A percentile compares a stretch with the other conserved stretches of the same genome.
phyloP scores from a whole-genome alignment of 2,113 vertebrate species.

The Andinoacara biseriatus region DNA sequence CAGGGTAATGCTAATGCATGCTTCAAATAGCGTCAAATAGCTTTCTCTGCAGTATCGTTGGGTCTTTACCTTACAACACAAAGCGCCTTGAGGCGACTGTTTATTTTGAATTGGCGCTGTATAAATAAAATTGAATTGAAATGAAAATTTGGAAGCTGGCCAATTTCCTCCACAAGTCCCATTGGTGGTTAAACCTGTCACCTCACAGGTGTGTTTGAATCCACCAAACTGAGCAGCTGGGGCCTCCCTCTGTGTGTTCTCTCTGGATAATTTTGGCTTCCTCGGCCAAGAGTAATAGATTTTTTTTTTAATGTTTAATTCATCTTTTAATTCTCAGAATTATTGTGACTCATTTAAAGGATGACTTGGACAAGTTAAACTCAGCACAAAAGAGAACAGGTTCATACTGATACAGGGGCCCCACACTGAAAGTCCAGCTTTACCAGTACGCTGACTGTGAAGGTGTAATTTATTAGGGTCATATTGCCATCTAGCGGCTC shows the following conservation, averaged over 20 bases:
- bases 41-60: no score
- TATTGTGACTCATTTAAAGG: background rate
- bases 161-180: background rate
- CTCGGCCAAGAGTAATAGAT: background rate
- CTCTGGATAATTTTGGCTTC: background rate
- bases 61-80: no score
- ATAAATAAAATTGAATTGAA: no score
- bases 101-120: no score
- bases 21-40: background rate
- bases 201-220: background rate
- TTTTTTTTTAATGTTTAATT: no score
- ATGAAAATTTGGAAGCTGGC: background rate
- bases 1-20: background rate
- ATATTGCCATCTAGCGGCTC: slow-evolving; percentile 61
- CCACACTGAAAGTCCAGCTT: background rate
- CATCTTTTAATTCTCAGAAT: background rate
- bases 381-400: background rate
- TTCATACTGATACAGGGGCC: background rate
- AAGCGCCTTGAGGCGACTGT: no score
- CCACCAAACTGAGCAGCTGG: background rate
- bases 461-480: background rate
- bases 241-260: background rate
- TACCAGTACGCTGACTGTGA: background rate
- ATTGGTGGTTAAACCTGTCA: background rate
- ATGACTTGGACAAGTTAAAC: background rate